Evolutionary conservation across 1,140 invertebrate genomes (phyloP).

Genomic region (Sogatella furcifera): DNA sequence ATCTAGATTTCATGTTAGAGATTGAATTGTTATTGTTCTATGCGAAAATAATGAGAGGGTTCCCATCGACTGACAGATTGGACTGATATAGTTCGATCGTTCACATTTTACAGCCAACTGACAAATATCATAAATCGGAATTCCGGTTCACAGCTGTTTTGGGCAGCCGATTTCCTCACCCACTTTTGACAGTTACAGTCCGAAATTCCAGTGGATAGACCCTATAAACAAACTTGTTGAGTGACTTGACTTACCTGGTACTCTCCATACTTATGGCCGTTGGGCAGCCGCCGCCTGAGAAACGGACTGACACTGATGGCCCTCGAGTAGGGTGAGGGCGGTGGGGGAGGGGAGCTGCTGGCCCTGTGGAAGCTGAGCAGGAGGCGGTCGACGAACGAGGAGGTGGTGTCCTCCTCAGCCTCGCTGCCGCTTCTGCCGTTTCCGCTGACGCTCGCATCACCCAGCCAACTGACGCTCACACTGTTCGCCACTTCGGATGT

Average conservation of each 20-base stretch:
- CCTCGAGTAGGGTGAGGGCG: background rate
- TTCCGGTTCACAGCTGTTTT: too few relatives aligned
- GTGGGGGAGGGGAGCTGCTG: background rate
- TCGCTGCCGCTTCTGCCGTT: background rate
- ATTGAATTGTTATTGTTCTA: too few relatives aligned
- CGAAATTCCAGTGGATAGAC: too few relatives aligned
- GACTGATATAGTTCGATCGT: too few relatives aligned
- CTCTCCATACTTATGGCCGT: slow-evolving; percentile 20
- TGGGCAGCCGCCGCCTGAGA: slow-evolving; percentile 13
- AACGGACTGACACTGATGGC: background rate
- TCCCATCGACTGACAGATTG: too few relatives aligned
- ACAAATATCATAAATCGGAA: too few relatives aligned
- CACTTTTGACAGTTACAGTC: too few relatives aligned
- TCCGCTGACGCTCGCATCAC: background rate
- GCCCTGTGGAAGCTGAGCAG: slow-evolving; percentile 5
- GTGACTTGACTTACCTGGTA: slow-evolving; percentile 11
- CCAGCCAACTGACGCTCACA: too few relatives aligned
- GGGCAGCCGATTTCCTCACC: too few relatives aligned
- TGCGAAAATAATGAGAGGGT: too few relatives aligned
- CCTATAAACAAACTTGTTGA: background rate
- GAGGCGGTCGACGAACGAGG: slow-evolving; percentile 6
- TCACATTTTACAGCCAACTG: too few relatives aligned
- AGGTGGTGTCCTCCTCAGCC: background rate
- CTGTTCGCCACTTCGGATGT: background rate
- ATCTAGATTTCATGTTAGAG: too few relatives aligned